Percentiles rank a stretch among this genome's conserved stretches.
Evolutionary conservation across 1,140 invertebrate genomes (phyloP).

Genomic region (Trachymyrmex septentrionalis): DNA sequence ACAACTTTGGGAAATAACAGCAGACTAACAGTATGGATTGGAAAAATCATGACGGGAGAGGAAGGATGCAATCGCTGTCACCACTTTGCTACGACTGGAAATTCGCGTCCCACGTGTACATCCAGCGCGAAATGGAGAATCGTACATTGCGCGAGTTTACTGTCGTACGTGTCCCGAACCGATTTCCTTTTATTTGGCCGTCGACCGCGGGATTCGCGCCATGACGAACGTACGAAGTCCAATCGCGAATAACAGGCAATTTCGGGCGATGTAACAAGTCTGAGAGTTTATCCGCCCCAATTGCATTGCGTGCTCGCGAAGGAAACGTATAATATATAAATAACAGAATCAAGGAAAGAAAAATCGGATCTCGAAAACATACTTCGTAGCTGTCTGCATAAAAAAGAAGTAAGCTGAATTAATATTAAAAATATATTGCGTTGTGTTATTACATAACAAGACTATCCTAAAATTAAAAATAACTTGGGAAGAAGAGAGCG

Average conservation of each 20-base stretch:
- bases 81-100: slow-evolving; percentile 29
- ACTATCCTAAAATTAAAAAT: neutral
- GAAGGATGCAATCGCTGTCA: slow-evolving; percentile 43
- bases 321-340: slow-evolving; percentile 6
- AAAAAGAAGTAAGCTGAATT: neutral
- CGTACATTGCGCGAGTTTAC: slow-evolving; percentile 47
- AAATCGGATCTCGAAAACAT: neutral
- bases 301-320: neutral
- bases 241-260: slow-evolving; percentile 58
- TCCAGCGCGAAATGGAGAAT: slow-evolving; percentile 28
- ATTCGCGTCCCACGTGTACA: slow-evolving; percentile 33
- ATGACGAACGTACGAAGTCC: slow-evolving; percentile 42
- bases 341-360: slow-evolving; percentile 9
- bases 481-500: neutral
- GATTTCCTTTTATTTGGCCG: slow-evolving; percentile 64
- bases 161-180: slow-evolving; percentile 56
- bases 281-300: slow-evolving; percentile 40
- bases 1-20: neutral
- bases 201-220: slow-evolving; percentile 40
- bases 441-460: neutral
- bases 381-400: neutral
- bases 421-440: neutral
- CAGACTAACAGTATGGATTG: neutral
- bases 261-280: slow-evolving; percentile 40
- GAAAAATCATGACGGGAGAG: neutral